Conservation (phyloP, 2,797 vertebrate species). For the Myotis planiceps region DNA sequence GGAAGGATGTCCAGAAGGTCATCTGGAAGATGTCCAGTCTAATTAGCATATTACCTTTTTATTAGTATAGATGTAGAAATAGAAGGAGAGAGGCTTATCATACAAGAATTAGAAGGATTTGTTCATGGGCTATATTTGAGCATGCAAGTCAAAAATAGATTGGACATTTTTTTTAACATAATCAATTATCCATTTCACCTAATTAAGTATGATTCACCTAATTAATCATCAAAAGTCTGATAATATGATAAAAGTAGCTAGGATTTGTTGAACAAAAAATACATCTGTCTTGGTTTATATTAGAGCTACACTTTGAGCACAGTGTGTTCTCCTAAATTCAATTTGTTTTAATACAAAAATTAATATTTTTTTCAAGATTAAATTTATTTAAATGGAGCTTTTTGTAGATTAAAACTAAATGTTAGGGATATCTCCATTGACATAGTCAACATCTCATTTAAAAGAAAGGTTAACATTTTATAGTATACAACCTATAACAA, state of each 20-base stretch:
- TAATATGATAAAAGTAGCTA: not conserved
- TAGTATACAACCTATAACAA: not conserved
- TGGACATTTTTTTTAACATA: not conserved
- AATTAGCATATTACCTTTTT: too few species aligned
- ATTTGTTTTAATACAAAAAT: constrained; percentile 35
- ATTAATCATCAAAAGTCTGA: constrained; percentile 22
- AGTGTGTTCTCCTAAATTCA: not conserved
- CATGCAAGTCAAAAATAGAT: not conserved
- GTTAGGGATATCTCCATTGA: not conserved
- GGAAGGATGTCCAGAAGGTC: too few species aligned
- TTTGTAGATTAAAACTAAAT: constrained; percentile 43
- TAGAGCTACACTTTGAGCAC: not conserved
- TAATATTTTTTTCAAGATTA: constrained; percentile 42
- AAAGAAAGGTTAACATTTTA: constrained; percentile 51
- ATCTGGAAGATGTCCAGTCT: too few species aligned
- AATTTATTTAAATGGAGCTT: constrained; percentile 7
- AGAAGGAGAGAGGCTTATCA: not conserved
- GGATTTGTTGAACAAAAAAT: constrained; percentile 8
- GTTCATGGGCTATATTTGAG: not conserved
- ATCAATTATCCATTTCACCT: not conserved
- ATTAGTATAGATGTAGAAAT: not conserved
- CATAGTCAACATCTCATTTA: constrained; percentile 59
- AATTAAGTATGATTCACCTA: not conserved
- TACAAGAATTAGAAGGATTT: not conserved
- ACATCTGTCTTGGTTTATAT: not conserved